Conservation (phyloP, 2,888 invertebrate genomes). For the Cenopis cana region DNA sequence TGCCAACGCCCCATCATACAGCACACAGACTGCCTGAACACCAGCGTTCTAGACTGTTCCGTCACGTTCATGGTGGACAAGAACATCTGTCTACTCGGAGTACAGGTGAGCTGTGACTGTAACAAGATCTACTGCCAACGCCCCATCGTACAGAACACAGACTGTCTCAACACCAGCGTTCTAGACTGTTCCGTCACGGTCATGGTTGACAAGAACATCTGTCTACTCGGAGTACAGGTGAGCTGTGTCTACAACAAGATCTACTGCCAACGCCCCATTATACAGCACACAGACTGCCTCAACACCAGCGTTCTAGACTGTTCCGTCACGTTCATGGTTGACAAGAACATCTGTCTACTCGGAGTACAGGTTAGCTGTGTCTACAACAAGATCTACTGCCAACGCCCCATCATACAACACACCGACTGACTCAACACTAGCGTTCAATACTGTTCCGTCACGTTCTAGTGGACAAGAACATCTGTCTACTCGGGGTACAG, state of each 20-base stretch:
- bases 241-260: slow-evolving; percentile 44
- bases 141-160: slow-evolving; percentile 87
- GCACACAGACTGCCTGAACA: slow-evolving; percentile 86
- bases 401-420: slow-evolving; percentile 89
- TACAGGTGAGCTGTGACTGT: slow-evolving; percentile 79
- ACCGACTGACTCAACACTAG: slow-evolving; percentile 91
- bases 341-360: slow-evolving; percentile 90
- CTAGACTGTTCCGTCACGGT: slow-evolving; percentile 93
- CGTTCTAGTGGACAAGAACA: slow-evolving; percentile 91
- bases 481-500: too few species aligned
- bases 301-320: slow-evolving; percentile 92
- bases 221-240: slow-evolving; percentile 85
- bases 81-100: slow-evolving; percentile 91
- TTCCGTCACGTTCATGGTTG: slow-evolving; percentile 92
- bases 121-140: slow-evolving; percentile 78
- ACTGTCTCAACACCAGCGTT: slow-evolving; percentile 90
- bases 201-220: slow-evolving; percentile 92
- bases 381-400: slow-evolving; percentile 83
- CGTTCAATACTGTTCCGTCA: slow-evolving; percentile 91
- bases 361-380: slow-evolving; percentile 75
- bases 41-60: slow-evolving; percentile 91
- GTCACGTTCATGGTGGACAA: slow-evolving; percentile 92
- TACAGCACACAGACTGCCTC: slow-evolving; percentile 87
- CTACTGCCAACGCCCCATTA: too few species aligned
- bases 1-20: too few species aligned